Percentiles rank a stretch among this genome's conserved stretches.
Conservation (phyloP, 1,140 invertebrate species). For the Antheraea mylitta region DNA sequence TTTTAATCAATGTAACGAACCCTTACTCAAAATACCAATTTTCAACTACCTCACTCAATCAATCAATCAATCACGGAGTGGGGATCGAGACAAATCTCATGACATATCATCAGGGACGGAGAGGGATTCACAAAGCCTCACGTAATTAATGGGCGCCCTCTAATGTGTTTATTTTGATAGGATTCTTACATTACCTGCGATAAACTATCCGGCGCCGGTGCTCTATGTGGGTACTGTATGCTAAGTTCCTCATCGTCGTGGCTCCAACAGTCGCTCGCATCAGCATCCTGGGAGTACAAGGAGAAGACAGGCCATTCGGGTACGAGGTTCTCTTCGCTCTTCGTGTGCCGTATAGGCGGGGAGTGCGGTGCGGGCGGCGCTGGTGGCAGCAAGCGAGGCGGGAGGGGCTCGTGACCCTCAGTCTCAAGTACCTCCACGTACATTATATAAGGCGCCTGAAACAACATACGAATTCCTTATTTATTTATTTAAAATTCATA, state of each 20-base stretch:
- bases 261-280: conserved; percentile 85
- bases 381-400: conserved; percentile 65
- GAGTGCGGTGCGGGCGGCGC: conserved; percentile 70
- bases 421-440: conserved; percentile 98
- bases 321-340: conserved; percentile 95
- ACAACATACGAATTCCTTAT: not conserved
- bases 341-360: conserved; percentile 85
- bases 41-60: too few relatives aligned
- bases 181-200: conserved; percentile 46
- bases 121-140: too few relatives aligned
- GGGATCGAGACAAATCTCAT: too few relatives aligned
- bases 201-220: conserved; percentile 57
- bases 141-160: too few relatives aligned
- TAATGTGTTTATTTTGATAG: too few relatives aligned
- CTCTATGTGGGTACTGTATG: conserved; percentile 52
- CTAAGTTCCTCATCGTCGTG: conserved; percentile 97
- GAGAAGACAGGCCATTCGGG: conserved; percentile 68
- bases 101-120: too few relatives aligned
- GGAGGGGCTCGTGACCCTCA: conserved; percentile 84
- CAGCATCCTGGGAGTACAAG: conserved; percentile 64
- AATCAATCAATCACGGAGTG: too few relatives aligned
- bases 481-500: too few relatives aligned
- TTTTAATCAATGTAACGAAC: too few relatives aligned
- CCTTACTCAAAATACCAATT: too few relatives aligned
- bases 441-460: conserved; percentile 96